phyloP scores from a whole-genome alignment of 2,113 vertebrate genomes.

The Origma solitaria region DNA sequence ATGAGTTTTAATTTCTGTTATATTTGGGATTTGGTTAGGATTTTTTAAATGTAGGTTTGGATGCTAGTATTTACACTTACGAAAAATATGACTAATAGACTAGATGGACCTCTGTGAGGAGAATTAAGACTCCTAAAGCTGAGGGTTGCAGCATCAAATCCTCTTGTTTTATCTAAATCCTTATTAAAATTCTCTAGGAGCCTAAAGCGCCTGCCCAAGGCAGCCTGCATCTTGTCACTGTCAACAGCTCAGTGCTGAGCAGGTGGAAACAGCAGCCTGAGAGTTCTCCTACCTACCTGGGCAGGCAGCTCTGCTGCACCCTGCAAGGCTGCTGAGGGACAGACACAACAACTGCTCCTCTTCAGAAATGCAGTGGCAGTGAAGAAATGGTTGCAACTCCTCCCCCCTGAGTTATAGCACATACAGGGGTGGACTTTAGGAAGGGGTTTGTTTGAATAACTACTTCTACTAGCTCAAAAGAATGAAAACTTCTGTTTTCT shows the following conservation, averaged over 20 bases:
- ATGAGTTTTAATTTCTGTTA: not conserved
- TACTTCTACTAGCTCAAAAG: not conserved
- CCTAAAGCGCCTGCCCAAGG: not conserved
- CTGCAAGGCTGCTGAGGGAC: not conserved
- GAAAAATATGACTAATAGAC: not conserved
- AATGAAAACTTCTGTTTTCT: not conserved
- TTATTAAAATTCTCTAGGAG: not conserved
- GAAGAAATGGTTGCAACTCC: not conserved
- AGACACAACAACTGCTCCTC: not conserved
- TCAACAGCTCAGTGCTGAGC: not conserved
- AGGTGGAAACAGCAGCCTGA: not conserved
- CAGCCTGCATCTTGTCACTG: not conserved
- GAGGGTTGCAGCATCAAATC: constrained; percentile 8
- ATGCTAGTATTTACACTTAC: not conserved
- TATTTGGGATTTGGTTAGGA: not conserved
- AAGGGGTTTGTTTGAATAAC: not conserved
- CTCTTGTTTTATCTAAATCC: constrained; percentile 6
- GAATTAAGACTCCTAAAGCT: not conserved
- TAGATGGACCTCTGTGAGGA: not conserved
- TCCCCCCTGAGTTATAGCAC: not conserved
- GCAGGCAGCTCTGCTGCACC: not conserved
- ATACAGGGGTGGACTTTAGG: not conserved
- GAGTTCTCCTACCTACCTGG: not conserved
- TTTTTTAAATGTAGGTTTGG: not conserved
- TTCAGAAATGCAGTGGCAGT: not conserved